Evolutionary conservation across 2,113 vertebrate genomes (phyloP).

Genomic region (Pycnonotus jocosus): DNA sequence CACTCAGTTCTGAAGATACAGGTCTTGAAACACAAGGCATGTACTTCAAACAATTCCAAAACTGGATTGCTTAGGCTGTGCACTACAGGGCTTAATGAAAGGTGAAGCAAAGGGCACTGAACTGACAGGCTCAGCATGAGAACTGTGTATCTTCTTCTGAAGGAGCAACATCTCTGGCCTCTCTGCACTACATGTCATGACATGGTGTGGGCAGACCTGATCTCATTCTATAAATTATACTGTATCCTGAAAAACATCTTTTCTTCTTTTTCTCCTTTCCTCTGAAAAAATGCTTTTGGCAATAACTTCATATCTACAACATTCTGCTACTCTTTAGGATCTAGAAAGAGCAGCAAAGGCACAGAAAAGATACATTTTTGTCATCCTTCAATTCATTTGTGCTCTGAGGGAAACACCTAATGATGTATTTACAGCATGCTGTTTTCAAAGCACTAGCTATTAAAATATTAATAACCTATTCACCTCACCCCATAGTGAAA

Average conservation of each 20-base stretch:
- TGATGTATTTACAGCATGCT: not conserved
- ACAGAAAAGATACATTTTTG: not conserved
- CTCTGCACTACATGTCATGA: not conserved
- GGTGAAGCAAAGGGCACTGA: not conserved
- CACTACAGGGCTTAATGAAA: not conserved
- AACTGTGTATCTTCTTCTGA: not conserved
- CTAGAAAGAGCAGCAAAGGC: not conserved
- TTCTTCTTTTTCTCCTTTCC: not conserved
- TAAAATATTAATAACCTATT: constrained; percentile 20
- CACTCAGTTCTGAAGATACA: not conserved
- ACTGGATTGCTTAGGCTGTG: not conserved
- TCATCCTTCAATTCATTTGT: not conserved
- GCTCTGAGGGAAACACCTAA: not conserved
- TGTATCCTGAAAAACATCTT: not conserved
- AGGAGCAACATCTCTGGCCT: not conserved
- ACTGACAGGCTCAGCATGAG: not conserved
- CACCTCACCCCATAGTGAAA: not conserved
- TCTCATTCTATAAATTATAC: not conserved
- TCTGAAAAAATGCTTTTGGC: not conserved
- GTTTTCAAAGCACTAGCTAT: not conserved
- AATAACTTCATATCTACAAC: not conserved
- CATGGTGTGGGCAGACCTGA: not conserved
- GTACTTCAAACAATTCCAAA: not conserved
- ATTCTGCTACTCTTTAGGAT: not conserved
- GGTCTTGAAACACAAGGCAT: not conserved